Percentiles rank a stretch among this genome's conserved stretches.
phyloP scores from a whole-genome alignment of 2,797 vertebrate genomes.

The Characodon lateralis region DNA sequence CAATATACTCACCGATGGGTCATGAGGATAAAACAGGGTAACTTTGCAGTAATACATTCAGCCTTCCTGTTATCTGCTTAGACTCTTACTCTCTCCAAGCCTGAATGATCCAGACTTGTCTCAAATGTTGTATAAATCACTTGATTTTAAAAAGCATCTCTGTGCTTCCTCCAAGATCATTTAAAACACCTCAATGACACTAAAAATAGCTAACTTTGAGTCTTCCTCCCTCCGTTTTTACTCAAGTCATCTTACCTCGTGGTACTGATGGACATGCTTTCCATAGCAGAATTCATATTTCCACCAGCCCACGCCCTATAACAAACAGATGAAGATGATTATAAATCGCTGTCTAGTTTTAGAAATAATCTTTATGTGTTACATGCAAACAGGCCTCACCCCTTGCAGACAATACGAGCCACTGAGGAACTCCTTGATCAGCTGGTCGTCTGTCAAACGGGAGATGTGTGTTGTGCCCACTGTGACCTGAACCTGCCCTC shows the following conservation, averaged over 20 bases:
- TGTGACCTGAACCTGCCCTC: slow-evolving; percentile 87
- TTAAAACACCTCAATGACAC: neutral
- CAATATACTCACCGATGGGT: too few relatives aligned
- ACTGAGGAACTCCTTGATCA: slow-evolving; percentile 96
- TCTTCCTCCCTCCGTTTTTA: neutral
- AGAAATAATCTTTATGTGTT: neutral
- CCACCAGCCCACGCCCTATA: slow-evolving; percentile 98
- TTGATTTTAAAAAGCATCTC: neutral
- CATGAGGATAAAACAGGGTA: neutral
- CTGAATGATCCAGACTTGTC: neutral
- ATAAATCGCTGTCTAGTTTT: neutral
- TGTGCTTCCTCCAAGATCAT: neutral
- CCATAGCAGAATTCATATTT: slow-evolving; percentile 99
- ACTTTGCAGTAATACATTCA: neutral
- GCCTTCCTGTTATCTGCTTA: neutral
- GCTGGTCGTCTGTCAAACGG: slow-evolving; percentile 93
- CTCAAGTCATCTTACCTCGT: slow-evolving; percentile 85
- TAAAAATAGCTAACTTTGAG: neutral
- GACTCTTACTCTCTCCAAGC: neutral
- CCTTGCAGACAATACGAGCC: slow-evolving; percentile 98
- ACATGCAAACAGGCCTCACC: slow-evolving; percentile 78
- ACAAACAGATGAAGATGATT: slow-evolving; percentile 22
- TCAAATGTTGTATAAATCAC: neutral
- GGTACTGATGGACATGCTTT: slow-evolving; percentile 96
- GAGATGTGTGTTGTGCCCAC: slow-evolving; percentile 98